A percentile compares a stretch with the other conserved stretches of the same genome.
Conservation (phyloP, 2,797 vertebrate species). For the Austrolebias charrua region DNA sequence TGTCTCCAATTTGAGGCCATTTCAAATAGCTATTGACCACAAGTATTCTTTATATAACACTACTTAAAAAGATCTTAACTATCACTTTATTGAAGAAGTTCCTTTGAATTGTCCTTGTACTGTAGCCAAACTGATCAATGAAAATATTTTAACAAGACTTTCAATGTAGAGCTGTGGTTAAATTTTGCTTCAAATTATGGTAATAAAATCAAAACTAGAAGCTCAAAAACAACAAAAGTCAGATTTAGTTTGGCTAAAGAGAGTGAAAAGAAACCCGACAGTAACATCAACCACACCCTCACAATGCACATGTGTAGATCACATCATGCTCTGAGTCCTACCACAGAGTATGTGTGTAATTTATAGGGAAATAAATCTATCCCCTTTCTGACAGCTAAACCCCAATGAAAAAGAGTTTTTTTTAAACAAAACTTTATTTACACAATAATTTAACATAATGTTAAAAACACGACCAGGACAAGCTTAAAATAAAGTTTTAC, state of each 20-base stretch:
- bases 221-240: background rate
- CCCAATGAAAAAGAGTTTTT: slow-evolving; percentile 10
- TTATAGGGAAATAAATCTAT: slow-evolving; percentile 77
- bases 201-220: background rate
- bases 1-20: no score
- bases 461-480: no score
- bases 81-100: no score
- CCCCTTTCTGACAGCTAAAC: slow-evolving; percentile 75
- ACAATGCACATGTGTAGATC: slow-evolving; percentile 70
- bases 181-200: slow-evolving; percentile 1
- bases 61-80: no score
- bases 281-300: slow-evolving; percentile 53
- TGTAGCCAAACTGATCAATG: no score
- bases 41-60: no score
- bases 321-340: slow-evolving; percentile 67
- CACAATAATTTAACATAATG: no score
- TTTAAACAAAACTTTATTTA: no score
- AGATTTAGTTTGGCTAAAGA: slow-evolving; percentile 18
- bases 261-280: slow-evolving; percentile 16
- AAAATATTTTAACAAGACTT: no score
- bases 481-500: no score
- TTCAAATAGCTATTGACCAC: no score
- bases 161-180: background rate
- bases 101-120: no score
- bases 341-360: slow-evolving; percentile 69